Conservation (phyloP, 1,140 invertebrate species). For the Lasaia peninsularis region DNA sequence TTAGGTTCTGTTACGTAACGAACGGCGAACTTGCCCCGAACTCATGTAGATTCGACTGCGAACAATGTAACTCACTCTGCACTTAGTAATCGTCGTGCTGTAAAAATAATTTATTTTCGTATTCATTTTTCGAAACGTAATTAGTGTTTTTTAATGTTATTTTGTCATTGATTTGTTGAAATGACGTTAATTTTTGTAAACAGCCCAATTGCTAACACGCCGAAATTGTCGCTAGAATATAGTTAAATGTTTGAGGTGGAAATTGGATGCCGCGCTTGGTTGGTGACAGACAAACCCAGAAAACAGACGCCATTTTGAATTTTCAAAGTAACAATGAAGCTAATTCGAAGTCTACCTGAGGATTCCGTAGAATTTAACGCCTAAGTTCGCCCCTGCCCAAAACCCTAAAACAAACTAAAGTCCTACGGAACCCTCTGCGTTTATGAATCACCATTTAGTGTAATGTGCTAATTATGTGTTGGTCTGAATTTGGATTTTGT, state of each 20-base stretch:
- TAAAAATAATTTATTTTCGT: slow-evolving; percentile 68
- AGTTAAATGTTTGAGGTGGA: slow-evolving; percentile 32
- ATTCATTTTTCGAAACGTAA: slow-evolving; percentile 68
- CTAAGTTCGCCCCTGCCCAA: slow-evolving; percentile 36
- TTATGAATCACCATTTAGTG: slow-evolving; percentile 58
- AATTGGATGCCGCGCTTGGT: slow-evolving; percentile 47
- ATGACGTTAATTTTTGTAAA: slow-evolving; percentile 63
- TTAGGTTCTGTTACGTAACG: slow-evolving; percentile 24
- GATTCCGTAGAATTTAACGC: slow-evolving; percentile 54
- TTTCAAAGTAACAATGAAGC: slow-evolving; percentile 28
- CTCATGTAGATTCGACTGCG: slow-evolving; percentile 57
- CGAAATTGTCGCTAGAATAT: slow-evolving; percentile 42
- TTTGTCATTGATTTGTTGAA: slow-evolving; percentile 65
- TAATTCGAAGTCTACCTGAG: slow-evolving; percentile 46
- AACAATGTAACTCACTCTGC: slow-evolving; percentile 63
- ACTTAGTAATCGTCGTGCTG: slow-evolving; percentile 75
- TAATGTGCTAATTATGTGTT: slow-evolving; percentile 76
- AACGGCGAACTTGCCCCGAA: slow-evolving; percentile 36
- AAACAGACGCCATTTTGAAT: slow-evolving; percentile 16
- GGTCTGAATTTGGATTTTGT: slow-evolving; percentile 74
- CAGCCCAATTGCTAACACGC: slow-evolving; percentile 51
- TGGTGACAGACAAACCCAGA: slow-evolving; percentile 26
- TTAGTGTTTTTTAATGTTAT: slow-evolving; percentile 73
- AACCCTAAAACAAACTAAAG: slow-evolving; percentile 27
- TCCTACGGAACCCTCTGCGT: slow-evolving; percentile 63